Evolutionary conservation across 2,113 vertebrate species (phyloP).

Genomic region (Apaloderma vittatum): DNA sequence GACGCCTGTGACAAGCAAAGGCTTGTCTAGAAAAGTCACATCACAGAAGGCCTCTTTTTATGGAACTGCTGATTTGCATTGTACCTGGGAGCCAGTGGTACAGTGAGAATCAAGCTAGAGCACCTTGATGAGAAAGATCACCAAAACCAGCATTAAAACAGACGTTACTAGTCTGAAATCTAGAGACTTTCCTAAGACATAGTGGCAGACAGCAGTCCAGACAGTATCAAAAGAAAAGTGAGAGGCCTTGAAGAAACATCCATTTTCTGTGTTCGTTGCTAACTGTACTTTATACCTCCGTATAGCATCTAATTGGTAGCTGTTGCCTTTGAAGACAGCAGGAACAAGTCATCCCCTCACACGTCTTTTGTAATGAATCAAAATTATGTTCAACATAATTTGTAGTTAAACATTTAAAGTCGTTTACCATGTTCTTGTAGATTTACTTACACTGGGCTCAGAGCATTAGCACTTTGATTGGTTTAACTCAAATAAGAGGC

Average conservation of each 20-base stretch:
- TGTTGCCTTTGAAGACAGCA: background rate
- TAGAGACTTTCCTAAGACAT: background rate
- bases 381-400: background rate
- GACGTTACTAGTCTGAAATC: background rate
- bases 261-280: accelerated
- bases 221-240: background rate
- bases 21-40: background rate
- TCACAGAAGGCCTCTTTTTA: background rate
- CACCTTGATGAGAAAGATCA: background rate
- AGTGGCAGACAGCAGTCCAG: background rate
- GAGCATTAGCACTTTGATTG: background rate
- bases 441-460: background rate
- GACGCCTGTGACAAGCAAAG: background rate
- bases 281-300: background rate
- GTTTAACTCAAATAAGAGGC: background rate
- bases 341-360: background rate
- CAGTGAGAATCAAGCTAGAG: background rate
- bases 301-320: accelerated
- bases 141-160: background rate
- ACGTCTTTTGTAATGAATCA: background rate
- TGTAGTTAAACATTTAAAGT: no score
- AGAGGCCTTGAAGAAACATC: background rate
- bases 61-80: background rate
- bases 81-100: background rate
- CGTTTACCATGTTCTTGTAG: background rate